A percentile compares a stretch with the other conserved stretches of the same genome.
Conservation (phyloP, 2,797 vertebrate genomes). For the Mastacembelus armatus region DNA sequence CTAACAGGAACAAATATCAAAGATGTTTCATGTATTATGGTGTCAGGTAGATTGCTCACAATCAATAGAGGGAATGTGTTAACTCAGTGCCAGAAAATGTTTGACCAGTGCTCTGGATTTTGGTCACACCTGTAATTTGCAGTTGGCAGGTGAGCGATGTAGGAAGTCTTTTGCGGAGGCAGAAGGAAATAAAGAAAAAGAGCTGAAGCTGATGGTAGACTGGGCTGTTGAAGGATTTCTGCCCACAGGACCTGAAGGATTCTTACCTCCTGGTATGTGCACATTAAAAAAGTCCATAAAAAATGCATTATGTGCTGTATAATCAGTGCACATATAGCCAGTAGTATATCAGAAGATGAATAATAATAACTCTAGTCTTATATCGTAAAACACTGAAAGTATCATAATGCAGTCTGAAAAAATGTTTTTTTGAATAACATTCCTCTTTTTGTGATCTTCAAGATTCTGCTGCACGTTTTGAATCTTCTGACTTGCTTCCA, state of each 20-base stretch:
- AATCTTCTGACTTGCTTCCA: constrained; percentile 60
- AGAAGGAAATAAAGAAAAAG: constrained; percentile 66
- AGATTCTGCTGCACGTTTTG: constrained; percentile 32
- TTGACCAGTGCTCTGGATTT: neutral
- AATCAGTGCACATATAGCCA: neutral
- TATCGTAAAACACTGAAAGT: neutral
- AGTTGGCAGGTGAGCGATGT: constrained; percentile 83
- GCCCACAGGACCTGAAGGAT: constrained; percentile 79
- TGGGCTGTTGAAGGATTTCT: constrained; percentile 85
- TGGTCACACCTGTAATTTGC: constrained; percentile 25
- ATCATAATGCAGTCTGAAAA: neutral
- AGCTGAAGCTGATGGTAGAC: constrained; percentile 81
- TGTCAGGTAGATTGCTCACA: neutral
- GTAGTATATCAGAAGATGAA: neutral
- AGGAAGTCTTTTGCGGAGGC: constrained; percentile 71
- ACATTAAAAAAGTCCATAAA: neutral
- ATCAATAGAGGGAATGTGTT: neutral
- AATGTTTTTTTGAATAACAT: neutral
- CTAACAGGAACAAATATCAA: neutral
- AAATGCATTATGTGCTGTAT: neutral
- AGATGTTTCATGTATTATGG: neutral
- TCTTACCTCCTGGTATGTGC: constrained; percentile 66
- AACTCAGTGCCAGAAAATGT: neutral
- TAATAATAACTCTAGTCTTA: neutral
- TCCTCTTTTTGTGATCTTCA: constrained; percentile 11